Evolutionary conservation across 2,113 vertebrate genomes (phyloP).

Genomic region (Cyprinodon variegatus): DNA sequence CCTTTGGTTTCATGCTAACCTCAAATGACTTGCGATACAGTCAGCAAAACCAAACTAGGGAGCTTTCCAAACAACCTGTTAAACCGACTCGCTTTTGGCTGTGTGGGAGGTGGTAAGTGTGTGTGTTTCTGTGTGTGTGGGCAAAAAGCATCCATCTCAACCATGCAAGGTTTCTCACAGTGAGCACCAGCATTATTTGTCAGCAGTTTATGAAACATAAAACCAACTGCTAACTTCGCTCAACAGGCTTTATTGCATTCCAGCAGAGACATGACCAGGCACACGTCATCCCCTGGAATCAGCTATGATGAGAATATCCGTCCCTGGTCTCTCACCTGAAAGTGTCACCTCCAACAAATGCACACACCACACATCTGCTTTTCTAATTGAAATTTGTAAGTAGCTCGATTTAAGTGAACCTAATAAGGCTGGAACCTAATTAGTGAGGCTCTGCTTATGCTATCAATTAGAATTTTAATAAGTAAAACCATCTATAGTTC

Average conservation of each 20-base stretch:
- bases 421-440: slow-evolving; percentile 27
- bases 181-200: slow-evolving; percentile 12
- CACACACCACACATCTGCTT: slow-evolving; percentile 1
- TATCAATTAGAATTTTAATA: slow-evolving; percentile 25
- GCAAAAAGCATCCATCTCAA: too few species aligned
- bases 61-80: neutral
- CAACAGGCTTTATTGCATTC: slow-evolving; percentile 59
- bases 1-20: neutral
- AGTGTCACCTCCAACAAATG: slow-evolving; percentile 10
- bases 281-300: slow-evolving; percentile 42
- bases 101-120: neutral
- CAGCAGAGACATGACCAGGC: slow-evolving; percentile 38
- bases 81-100: neutral
- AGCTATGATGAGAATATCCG: slow-evolving; percentile 48
- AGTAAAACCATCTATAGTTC: neutral
- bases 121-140: too few species aligned
- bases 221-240: slow-evolving; percentile 21
- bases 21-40: neutral
- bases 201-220: slow-evolving; percentile 30
- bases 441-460: slow-evolving; percentile 16
- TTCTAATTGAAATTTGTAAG: slow-evolving; percentile 29
- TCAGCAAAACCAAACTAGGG: neutral
- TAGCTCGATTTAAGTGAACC: slow-evolving; percentile 14
- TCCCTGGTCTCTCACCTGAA: slow-evolving; percentile 36
- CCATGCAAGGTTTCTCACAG: neutral